A percentile compares a stretch with the other conserved stretches of the same genome.
These are phyloP conservation scores for Dolichotis patagonum DNA, from an alignment of 2,113 vertebrate genomes.

Conservation along the genomic window DNA sequence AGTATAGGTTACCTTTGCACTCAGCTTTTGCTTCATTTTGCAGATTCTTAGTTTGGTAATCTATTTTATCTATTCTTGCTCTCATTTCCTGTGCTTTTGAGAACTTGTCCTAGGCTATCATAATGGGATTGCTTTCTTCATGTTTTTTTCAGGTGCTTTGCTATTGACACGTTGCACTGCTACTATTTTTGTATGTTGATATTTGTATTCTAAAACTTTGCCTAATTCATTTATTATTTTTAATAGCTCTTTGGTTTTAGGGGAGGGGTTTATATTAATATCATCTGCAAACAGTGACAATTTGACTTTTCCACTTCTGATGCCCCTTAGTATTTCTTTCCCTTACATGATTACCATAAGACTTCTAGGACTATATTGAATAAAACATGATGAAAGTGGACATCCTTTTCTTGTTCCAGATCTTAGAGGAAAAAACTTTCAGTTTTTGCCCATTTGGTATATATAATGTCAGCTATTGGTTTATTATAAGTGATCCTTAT, in stretches of 20 bases:
- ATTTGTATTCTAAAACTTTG: neutral
- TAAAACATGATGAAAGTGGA: neutral
- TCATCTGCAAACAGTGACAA: neutral
- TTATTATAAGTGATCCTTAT: neutral
- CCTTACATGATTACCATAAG: neutral
- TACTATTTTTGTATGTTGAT: neutral
- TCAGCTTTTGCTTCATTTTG: neutral
- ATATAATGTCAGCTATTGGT: neutral
- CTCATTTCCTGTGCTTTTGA: neutral
- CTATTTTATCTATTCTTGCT: neutral
- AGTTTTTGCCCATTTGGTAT: neutral
- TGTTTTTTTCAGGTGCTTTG: neutral
- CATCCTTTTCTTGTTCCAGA: neutral
- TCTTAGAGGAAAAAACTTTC: neutral
- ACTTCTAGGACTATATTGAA: neutral
- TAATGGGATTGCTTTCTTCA: neutral
- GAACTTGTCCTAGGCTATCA: neutral
- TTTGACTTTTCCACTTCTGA: too few species aligned
- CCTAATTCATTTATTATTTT: neutral
- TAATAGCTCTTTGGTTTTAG: neutral
- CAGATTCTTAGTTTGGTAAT: neutral
- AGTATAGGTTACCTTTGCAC: neutral
- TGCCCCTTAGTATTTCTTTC: neutral
- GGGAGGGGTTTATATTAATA: neutral
- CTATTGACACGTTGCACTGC: neutral